A percentile compares a stretch with the other conserved stretches of the same genome.
Evolutionary conservation across 1,140 invertebrate genomes (phyloP).

Genomic region (Drosophila littoralis): DNA sequence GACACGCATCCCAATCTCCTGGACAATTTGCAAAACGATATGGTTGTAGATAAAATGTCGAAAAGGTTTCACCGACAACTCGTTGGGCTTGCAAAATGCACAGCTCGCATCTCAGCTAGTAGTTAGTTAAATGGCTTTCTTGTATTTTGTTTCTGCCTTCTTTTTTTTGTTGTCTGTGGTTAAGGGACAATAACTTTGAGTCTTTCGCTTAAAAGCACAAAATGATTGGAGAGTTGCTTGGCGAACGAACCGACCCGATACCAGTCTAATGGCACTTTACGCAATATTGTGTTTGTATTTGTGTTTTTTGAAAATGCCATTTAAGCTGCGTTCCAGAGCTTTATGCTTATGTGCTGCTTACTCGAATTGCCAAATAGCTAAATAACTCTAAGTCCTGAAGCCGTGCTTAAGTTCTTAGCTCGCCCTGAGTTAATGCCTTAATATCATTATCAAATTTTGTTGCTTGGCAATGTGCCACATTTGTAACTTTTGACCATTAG

Average conservation of each 20-base stretch:
- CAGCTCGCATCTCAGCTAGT: conserved; percentile 53
- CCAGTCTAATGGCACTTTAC: conserved; percentile 67
- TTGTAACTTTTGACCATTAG: conserved; percentile 76
- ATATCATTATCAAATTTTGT: conserved; percentile 73
- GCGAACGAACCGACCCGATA: conserved; percentile 38
- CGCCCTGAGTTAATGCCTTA: conserved; percentile 69
- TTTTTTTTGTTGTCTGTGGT: conserved; percentile 39
- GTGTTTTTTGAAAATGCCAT: conserved; percentile 29
- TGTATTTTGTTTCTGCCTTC: conserved; percentile 5
- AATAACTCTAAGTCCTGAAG: conserved; percentile 58
- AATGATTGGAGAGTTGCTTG: conserved; percentile 55
- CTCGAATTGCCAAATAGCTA: conserved; percentile 48
- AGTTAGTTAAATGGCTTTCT: conserved; percentile 62
- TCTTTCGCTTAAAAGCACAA: conserved; percentile 74
- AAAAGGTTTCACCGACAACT: conserved; percentile 44
- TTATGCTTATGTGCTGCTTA: conserved; percentile 48
- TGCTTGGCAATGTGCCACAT: conserved; percentile 45
- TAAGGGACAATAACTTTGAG: conserved; percentile 69
- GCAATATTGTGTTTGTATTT: conserved; percentile 15
- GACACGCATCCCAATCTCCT: conserved; percentile 62
- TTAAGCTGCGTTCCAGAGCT: conserved; percentile 45
- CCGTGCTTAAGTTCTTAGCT: conserved; percentile 48
- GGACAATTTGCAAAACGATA: conserved; percentile 73
- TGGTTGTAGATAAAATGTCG: conserved; percentile 37
- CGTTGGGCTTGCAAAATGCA: conserved; percentile 58